Conservation (phyloP, 2,888 invertebrate genomes). For the Trachelus stipa region DNA sequence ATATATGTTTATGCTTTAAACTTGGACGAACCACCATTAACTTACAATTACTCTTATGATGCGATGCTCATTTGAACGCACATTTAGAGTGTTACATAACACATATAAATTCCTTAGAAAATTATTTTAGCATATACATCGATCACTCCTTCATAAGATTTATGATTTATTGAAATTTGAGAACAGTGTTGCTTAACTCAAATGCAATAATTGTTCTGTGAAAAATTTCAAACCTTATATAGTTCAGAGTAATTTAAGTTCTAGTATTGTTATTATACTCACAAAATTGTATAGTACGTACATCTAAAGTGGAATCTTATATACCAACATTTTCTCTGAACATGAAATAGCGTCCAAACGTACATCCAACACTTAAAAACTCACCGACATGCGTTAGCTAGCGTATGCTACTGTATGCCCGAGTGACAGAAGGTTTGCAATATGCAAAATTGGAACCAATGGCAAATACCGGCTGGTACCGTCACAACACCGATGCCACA, state of each 20-base stretch:
- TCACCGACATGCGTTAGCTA: slow-evolving; percentile 55
- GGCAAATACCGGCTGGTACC: slow-evolving; percentile 60
- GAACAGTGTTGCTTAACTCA: neutral
- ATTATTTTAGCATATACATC: neutral
- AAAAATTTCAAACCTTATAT: neutral
- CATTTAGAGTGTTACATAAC: neutral
- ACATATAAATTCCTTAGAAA: neutral
- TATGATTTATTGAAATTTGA: neutral
- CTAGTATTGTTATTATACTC: neutral
- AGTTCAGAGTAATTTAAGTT: neutral
- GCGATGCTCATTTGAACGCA: neutral
- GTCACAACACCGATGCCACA: slow-evolving; percentile 59
- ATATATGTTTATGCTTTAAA: neutral
- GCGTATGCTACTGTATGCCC: slow-evolving; percentile 38
- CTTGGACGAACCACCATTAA: neutral
- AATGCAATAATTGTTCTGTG: neutral
- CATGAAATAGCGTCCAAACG: slow-evolving; percentile 57
- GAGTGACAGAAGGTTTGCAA: slow-evolving; percentile 41
- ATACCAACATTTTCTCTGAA: slow-evolving; percentile 47
- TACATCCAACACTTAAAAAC: slow-evolving; percentile 55
- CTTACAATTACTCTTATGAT: neutral
- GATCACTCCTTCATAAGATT: neutral
- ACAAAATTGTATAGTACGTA: neutral
- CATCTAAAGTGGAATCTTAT: neutral
- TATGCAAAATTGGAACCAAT: slow-evolving; percentile 66